Evolutionary conservation across 2,113 vertebrate species (phyloP), one percentile per base, ranked within the genome.

Genomic region (Pampusana beccarii): DNA sequence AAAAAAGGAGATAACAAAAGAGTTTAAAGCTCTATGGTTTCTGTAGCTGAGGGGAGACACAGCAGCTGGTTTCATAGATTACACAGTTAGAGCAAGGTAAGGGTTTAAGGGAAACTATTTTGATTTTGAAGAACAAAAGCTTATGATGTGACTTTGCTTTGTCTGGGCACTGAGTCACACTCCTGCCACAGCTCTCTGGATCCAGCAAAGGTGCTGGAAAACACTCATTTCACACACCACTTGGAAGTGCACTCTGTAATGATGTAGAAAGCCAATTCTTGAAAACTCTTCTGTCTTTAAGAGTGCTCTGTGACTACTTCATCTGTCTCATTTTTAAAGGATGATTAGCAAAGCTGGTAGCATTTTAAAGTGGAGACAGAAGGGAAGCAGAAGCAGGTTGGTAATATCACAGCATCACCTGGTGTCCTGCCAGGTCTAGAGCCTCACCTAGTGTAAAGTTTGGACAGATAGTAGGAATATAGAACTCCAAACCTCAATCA

Each of bases 301-400:
- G n/a, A 56, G 3, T 61, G 23, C 11, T 54, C 16, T 29, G 14
- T 19, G 29, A 36, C 6, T 57, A 46, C 53, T 57, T 73, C 0
- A 15, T 31, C 16, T 24, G 2, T 15, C 5, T 12, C 11, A 12
- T 29, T 61, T 72, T 77, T 36, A 42, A 50, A 48, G 82, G 33
- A 25, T 0, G 1, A 10, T 11, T 20, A 7, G 50, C 23, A 54
- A 77, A 10, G 15, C 20, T 1, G 1, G 7, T 9, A 36, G 58
- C 46, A 16, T 51, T 78, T 78, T 28, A 11, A 48, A 67, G 38
- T 2, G 6, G 74, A 20, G 29, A 28, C 6, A 34, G 62, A 60
- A 61, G 11, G 13, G 29, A 38, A 70, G 23, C 44, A 74, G 85
- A 77, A 88, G 40, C 28, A 42, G 31, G 8, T 56, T 51, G 36